Evolutionary conservation across 2,797 vertebrate species (phyloP), one percentile per base, ranked within the genome.

Genomic region (Scolopax rusticola): DNA sequence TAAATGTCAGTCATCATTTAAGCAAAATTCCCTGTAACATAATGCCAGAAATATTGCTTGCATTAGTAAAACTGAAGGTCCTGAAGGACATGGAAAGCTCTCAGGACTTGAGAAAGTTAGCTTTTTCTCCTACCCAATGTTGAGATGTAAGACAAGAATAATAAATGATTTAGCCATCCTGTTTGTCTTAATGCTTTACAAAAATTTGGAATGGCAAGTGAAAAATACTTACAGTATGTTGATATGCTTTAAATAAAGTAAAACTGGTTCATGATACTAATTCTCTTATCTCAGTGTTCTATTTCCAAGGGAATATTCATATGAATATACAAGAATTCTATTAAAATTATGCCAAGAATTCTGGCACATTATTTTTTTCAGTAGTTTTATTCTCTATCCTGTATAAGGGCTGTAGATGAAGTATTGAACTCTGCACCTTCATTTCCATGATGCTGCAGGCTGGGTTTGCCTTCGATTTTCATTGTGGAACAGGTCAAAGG

Each of bases 1-100:
- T 59, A 94, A 91, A 95, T 85, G 60, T 91, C 89, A 93, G 43
- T 65, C 64, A 57, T 53, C 19, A 69, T 74, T 93, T 68, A 85
- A 56, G 33, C 5, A 94, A 80, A 89, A 92, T 45, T 32, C 9
- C 19, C 38, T 16, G 54, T 30, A 94, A 79, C 53, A 59, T 61
- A 82, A 76, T 30, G 12, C 14, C 25, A 54, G 30, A 77, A 90
- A 92, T 84, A 89, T 53, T 84, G 17, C 38, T 82, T 57, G 15
- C 11, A 51, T 73, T 74, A 76, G 1, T 82, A 36, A 93, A 91
- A 30, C 14, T 87, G 78, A 84, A 89, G 12, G 23, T 65, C 32
- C 30, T 84, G 24, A 91, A 70, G 8, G 21, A 45, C 79, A 51
- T 24, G 3, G 40, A 92, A 93, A 80, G 48, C 33, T 33, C 63